Conservation (phyloP, 2,797 vertebrate species). For the Clarias laeviceps region DNA sequence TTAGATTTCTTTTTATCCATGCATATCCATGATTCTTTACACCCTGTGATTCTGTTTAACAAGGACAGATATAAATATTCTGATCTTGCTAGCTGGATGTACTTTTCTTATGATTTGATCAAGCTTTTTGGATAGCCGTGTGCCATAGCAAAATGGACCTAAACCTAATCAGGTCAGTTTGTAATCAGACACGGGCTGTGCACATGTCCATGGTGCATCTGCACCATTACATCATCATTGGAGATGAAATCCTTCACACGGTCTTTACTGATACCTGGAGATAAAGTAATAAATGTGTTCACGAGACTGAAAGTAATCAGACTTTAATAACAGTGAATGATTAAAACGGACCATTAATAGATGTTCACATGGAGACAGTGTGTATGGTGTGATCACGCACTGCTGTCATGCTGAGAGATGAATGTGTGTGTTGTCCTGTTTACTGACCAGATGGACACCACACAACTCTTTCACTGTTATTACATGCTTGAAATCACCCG, state of each 20-base stretch:
- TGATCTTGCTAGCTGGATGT: neutral
- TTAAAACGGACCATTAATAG: neutral
- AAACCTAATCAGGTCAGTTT: neutral
- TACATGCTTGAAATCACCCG: neutral
- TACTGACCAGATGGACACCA: neutral
- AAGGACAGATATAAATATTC: neutral
- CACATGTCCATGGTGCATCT: neutral
- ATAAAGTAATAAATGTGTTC: neutral
- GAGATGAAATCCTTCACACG: neutral
- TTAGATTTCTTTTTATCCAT: neutral
- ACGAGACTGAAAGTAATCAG: neutral
- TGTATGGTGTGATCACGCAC: constrained; percentile 14
- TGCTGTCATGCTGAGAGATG: constrained; percentile 23
- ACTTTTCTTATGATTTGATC: neutral
- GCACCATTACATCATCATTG: neutral
- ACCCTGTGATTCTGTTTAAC: neutral
- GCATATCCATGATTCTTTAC: neutral
- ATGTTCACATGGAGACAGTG: neutral
- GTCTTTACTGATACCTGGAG: neutral
- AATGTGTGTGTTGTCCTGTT: constrained; percentile 10
- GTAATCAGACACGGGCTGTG: neutral
- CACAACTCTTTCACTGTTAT: neutral
- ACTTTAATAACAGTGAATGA: neutral
- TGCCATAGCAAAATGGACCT: neutral
- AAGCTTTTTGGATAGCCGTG: neutral